Conservation (phyloP, 2,797 vertebrate species). For the Megalops cyprinoides region DNA sequence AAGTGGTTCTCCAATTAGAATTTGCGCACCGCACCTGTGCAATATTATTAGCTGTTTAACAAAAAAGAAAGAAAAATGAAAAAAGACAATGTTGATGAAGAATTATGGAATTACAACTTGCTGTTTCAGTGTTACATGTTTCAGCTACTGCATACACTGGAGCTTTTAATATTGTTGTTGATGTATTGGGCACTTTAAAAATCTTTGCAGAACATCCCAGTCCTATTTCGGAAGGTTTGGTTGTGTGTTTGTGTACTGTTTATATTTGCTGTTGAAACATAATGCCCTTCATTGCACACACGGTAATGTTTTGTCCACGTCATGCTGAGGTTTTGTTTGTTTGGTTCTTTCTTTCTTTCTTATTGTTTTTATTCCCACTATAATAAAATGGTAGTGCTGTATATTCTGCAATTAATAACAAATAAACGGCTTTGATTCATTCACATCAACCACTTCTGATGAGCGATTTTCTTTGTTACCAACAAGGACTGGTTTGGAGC, state of each 20-base stretch:
- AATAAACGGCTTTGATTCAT: slow-evolving; percentile 78
- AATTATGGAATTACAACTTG: slow-evolving; percentile 39
- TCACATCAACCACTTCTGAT: slow-evolving; percentile 39
- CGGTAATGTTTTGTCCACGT: slow-evolving; percentile 61
- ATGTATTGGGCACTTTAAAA: slow-evolving; percentile 56
- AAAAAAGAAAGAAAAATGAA: slow-evolving; percentile 18
- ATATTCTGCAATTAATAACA: slow-evolving; percentile 78
- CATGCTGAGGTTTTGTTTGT: slow-evolving; percentile 58
- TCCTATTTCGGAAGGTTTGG: slow-evolving; percentile 52
- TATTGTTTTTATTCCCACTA: slow-evolving; percentile 65
- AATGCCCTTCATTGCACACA: slow-evolving; percentile 42
- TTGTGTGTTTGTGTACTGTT: slow-evolving; percentile 59
- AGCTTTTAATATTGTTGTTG: slow-evolving; percentile 48
- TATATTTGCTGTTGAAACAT: slow-evolving; percentile 54
- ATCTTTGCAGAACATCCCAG: slow-evolving; percentile 42
- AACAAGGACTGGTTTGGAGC: no score
- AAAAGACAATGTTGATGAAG: slow-evolving; percentile 19
- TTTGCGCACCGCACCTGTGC: slow-evolving; percentile 49
- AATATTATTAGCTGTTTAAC: slow-evolving; percentile 52
- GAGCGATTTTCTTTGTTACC: no score
- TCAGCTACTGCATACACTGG: slow-evolving; percentile 52
- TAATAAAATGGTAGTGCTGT: slow-evolving; percentile 76
- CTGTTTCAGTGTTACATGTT: slow-evolving; percentile 57
- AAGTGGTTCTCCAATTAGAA: slow-evolving; percentile 32
- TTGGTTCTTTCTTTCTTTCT: slow-evolving; percentile 32